Conservation (phyloP, 2,113 vertebrate species). For the Delphinapterus leucas region DNA sequence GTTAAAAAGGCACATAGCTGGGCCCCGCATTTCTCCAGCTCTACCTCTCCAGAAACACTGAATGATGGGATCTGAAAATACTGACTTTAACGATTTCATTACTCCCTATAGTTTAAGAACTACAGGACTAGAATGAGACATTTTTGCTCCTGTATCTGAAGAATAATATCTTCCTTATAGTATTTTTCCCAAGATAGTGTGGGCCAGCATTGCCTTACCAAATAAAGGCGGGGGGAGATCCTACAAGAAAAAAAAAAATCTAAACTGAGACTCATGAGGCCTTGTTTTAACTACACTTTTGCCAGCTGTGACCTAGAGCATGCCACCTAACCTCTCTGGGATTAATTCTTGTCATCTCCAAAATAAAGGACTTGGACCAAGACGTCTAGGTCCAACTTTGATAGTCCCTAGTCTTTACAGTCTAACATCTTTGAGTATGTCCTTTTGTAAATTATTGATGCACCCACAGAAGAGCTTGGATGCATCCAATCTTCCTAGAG, state of each 20-base stretch:
- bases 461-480: background rate
- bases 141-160: background rate
- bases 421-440: background rate
- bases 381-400: background rate
- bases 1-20: background rate
- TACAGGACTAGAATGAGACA: background rate
- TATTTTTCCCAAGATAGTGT: background rate
- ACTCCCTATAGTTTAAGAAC: background rate
- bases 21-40: background rate
- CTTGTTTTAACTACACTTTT: background rate
- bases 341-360: background rate
- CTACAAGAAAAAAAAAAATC: background rate
- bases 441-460: slow-evolving; percentile 35
- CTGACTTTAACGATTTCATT: background rate
- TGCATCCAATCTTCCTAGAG: background rate
- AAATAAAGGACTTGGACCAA: slow-evolving; percentile 32
- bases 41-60: background rate
- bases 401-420: background rate
- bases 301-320: background rate
- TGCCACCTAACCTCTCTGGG: background rate
- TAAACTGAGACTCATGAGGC: background rate
- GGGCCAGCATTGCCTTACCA: background rate
- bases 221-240: background rate
- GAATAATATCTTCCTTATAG: background rate
- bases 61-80: background rate